phyloP scores from a whole-genome alignment of 35 echinoderm and acorn worm genomes.

The Anneissia japonica region DNA sequence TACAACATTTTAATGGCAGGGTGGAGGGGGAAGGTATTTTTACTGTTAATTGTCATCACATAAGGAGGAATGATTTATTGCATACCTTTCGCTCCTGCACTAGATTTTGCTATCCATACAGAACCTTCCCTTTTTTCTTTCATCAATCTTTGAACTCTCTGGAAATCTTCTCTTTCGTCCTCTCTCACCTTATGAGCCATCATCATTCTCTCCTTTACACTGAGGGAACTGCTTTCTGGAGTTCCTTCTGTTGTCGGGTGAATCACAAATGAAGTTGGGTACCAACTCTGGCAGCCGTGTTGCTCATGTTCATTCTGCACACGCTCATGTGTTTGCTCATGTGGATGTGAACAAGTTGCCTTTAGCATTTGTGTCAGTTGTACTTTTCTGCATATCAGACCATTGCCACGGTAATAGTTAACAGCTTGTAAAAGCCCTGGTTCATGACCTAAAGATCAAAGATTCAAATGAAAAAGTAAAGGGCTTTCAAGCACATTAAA shows the following conservation, averaged over 20 bases:
- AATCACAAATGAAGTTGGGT: conserved; percentile 50
- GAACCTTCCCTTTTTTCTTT: conserved; percentile 12
- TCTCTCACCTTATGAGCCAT: conserved; percentile 1
- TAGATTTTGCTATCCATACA: conserved; percentile 72
- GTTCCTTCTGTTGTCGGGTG: conserved; percentile 3
- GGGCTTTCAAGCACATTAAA: not conserved
- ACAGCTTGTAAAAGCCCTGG: conserved; percentile 50
- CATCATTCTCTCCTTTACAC: not conserved
- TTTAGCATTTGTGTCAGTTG: conserved; percentile 24
- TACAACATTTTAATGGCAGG: too few relatives aligned
- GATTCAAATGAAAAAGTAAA: not conserved
- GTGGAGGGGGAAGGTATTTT: too few relatives aligned
- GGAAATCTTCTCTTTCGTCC: conserved; percentile 52
- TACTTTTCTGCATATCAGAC: conserved; percentile 38
- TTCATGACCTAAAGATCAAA: conserved; percentile 44
- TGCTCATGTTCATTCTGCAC: not conserved
- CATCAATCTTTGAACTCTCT: not conserved
- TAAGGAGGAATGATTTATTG: too few relatives aligned
- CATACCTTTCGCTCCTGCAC: conserved; percentile 64
- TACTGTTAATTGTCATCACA: too few relatives aligned
- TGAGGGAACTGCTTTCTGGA: not conserved
- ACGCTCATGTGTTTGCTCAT: too few relatives aligned
- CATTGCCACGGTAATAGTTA: conserved; percentile 62
- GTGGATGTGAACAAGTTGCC: not conserved
- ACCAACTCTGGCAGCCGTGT: not conserved